Evolutionary conservation across 2,113 vertebrate species (phyloP).

Genomic region (Lophotis ruficrista): DNA sequence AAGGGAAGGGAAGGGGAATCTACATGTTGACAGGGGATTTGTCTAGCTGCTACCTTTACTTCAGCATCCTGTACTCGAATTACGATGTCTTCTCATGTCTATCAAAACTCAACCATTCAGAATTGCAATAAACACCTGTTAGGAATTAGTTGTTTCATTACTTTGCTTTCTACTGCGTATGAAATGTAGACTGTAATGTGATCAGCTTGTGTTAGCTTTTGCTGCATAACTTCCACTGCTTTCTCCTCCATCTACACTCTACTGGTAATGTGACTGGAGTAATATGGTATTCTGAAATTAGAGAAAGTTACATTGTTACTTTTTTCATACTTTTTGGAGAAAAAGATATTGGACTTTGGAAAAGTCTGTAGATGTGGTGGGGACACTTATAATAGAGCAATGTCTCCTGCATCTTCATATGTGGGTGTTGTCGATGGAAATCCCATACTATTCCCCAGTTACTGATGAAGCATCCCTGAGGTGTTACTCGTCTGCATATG

Average conservation of each 20-base stretch:
- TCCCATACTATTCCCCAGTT: neutral
- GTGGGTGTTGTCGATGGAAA: neutral
- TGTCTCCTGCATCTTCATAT: neutral
- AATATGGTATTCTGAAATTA: neutral
- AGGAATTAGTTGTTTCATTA: neutral
- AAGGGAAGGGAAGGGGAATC: accelerated
- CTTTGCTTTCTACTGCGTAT: neutral
- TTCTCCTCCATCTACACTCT: neutral
- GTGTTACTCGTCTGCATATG: neutral
- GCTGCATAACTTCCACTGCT: neutral
- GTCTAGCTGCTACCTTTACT: neutral
- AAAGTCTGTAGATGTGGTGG: neutral
- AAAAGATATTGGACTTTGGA: neutral
- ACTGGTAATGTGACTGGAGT: neutral
- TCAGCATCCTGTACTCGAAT: neutral
- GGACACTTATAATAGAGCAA: neutral
- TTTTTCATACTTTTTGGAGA: neutral
- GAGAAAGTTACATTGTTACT: neutral
- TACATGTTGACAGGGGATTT: neutral
- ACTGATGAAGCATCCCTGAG: neutral
- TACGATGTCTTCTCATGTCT: neutral
- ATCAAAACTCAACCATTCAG: neutral
- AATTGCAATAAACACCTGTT: neutral
- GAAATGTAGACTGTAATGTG: neutral
- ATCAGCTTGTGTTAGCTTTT: conserved; percentile 6